Conservation (phyloP, 2,888 invertebrate genomes). For the Piscicola geometra region DNA sequence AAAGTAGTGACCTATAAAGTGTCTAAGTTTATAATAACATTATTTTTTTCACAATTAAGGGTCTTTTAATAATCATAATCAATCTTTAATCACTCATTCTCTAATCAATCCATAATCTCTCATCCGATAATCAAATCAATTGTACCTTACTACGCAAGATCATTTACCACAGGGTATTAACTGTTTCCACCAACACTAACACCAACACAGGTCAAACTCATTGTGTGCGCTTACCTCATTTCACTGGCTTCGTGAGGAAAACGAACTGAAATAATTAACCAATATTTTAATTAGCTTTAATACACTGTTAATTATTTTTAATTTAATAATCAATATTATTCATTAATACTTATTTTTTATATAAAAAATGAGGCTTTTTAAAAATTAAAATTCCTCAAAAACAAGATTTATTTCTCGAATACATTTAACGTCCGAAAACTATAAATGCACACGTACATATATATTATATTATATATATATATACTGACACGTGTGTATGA, state of each 20-base stretch:
- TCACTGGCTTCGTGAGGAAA: neutral
- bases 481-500: neutral
- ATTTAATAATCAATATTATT: neutral
- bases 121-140: too few species aligned
- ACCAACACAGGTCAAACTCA: conserved; percentile 13
- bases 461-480: conserved; percentile 24
- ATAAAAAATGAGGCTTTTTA: too few species aligned
- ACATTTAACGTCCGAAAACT: too few species aligned
- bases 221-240: conserved; percentile 26
- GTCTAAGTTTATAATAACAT: neutral
- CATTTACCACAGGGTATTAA: too few species aligned
- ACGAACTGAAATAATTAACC: neutral
- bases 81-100: neutral
- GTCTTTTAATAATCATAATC: too few species aligned
- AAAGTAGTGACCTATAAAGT: too few species aligned
- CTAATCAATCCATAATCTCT: too few species aligned
- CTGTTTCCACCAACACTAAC: too few species aligned
- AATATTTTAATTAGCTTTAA: neutral
- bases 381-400: neutral
- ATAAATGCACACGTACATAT: neutral
- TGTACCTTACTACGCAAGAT: too few species aligned
- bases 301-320: neutral
- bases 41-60: too few species aligned
- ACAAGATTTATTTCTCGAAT: too few species aligned
- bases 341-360: neutral